Evolutionary conservation across 2,888 invertebrate species (phyloP).

Genomic region (Callyntrura guangdongensis): DNA sequence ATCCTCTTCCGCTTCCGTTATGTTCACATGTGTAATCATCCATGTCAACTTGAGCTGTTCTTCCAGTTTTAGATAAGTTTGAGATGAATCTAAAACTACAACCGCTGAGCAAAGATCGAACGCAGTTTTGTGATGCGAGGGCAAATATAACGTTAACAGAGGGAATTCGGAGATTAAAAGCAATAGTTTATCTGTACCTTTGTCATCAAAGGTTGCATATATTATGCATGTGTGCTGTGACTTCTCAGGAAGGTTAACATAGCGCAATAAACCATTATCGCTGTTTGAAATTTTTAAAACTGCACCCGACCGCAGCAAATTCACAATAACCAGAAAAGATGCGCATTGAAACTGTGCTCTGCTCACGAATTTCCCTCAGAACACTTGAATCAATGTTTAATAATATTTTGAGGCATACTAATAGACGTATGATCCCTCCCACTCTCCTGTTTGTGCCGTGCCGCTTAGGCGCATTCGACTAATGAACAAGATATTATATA

Average conservation of each 20-base stretch:
- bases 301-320: constrained; percentile 73
- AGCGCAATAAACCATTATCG: constrained; percentile 39
- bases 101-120: neutral
- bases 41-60: constrained; percentile 74
- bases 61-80: constrained; percentile 19
- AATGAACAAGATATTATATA: neutral
- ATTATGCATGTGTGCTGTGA: constrained; percentile 8
- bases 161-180: neutral
- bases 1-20: constrained; percentile 85
- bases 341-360: constrained; percentile 28
- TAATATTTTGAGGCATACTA: neutral
- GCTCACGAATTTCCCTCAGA: constrained; percentile 41
- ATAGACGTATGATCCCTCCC: neutral
- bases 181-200: neutral
- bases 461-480: neutral
- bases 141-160: neutral
- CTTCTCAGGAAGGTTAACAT: constrained; percentile 64
- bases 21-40: constrained; percentile 84
- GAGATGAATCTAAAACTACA: neutral
- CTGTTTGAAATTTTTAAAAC: constrained; percentile 25
- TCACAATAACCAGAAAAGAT: constrained; percentile 75
- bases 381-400: neutral
- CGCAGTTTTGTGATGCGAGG: neutral
- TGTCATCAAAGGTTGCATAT: constrained; percentile 10
- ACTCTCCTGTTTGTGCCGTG: neutral